A percentile compares a stretch with the other conserved stretches of the same genome.
phyloP scores from a whole-genome alignment of 2,888 invertebrate species.

The Lasius platythorax region DNA sequence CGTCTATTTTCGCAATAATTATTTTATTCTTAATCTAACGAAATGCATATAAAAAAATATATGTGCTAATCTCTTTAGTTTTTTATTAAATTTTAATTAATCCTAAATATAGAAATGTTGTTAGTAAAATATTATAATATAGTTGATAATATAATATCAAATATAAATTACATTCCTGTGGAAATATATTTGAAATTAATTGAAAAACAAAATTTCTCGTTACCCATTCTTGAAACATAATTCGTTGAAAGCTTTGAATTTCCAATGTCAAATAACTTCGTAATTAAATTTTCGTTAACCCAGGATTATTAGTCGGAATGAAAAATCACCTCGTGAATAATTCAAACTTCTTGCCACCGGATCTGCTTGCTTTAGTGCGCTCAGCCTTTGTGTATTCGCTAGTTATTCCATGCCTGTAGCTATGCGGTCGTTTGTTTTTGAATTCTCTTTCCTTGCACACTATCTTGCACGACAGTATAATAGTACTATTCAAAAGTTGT shows the following conservation, averaged over 20 bases:
- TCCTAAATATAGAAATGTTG: background rate
- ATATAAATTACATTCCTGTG: background rate
- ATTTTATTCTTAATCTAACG: background rate
- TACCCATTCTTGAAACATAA: background rate
- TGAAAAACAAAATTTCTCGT: slow-evolving; percentile 13
- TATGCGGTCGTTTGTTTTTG: slow-evolving; percentile 40
- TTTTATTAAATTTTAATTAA: background rate
- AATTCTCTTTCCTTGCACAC: slow-evolving; percentile 22
- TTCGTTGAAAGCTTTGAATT: slow-evolving; percentile 24
- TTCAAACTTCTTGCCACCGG: slow-evolving; percentile 51
- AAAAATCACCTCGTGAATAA: slow-evolving; percentile 54
- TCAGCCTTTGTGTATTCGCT: slow-evolving; percentile 40
- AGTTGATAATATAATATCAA: slow-evolving; percentile 1
- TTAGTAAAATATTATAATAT: background rate
- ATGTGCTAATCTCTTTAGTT: background rate
- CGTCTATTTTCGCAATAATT: background rate
- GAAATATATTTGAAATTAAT: slow-evolving; percentile 18
- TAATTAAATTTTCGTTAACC: slow-evolving; percentile 45
- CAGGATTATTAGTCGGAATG: slow-evolving; percentile 38
- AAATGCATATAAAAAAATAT: background rate
- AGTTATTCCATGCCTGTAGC: slow-evolving; percentile 13
- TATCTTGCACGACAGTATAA: slow-evolving; percentile 2
- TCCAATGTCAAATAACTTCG: slow-evolving; percentile 28
- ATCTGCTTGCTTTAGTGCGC: slow-evolving; percentile 43
- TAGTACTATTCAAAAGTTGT: slow-evolving; percentile 29